phyloP scores from a whole-genome alignment of 2,113 vertebrate species.

The Acanthisitta chloris region DNA sequence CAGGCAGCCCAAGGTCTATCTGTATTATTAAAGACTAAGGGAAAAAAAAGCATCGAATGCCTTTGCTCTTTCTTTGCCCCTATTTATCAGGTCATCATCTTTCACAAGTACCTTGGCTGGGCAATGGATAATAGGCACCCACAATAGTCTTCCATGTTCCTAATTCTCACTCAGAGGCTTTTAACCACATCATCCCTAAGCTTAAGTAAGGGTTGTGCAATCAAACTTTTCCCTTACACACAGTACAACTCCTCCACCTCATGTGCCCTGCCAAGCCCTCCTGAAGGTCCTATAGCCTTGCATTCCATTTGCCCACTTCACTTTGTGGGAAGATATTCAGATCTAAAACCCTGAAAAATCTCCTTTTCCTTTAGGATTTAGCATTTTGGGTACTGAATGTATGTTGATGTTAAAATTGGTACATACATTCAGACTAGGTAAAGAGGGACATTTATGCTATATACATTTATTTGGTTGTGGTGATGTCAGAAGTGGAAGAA shows the following conservation, averaged over 20 bases:
- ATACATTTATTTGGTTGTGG: background rate
- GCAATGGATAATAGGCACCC: background rate
- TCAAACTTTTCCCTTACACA: background rate
- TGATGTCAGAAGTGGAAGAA: background rate
- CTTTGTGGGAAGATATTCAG: background rate
- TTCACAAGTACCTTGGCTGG: background rate
- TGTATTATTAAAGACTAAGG: background rate
- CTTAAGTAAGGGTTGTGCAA: background rate
- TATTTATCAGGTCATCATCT: background rate
- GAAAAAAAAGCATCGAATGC: background rate
- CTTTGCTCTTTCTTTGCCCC: background rate
- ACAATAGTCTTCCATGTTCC: background rate
- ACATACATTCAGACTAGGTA: background rate
- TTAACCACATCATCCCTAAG: background rate
- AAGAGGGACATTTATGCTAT: background rate
- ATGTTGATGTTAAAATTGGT: background rate
- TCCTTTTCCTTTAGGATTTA: background rate
- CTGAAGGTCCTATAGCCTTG: background rate
- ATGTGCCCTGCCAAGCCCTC: background rate
- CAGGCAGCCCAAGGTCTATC: background rate
- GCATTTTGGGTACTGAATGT: background rate
- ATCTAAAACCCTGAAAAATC: background rate
- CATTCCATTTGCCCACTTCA: background rate
- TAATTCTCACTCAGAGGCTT: background rate
- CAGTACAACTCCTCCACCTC: background rate